Conservation (phyloP, 2,113 vertebrate genomes). For the Cochlearius cochlearius region DNA sequence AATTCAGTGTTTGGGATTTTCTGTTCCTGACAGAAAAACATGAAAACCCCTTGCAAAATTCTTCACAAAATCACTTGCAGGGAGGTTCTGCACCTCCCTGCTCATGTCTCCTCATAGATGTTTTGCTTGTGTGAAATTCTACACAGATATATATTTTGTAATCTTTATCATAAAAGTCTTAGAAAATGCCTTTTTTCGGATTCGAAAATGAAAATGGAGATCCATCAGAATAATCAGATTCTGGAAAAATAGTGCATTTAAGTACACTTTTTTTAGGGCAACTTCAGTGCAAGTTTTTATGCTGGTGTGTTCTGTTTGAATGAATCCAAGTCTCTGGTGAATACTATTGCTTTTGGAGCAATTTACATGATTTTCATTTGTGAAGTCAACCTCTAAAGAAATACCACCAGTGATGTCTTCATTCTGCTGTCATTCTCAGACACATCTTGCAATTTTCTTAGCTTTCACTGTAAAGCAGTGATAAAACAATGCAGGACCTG, state of each 20-base stretch:
- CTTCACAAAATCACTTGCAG: neutral
- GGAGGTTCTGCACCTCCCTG: neutral
- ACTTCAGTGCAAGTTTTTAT: neutral
- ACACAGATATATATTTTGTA: neutral
- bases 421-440: neutral
- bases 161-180: neutral
- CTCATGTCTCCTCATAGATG: neutral
- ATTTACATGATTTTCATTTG: constrained; percentile 6
- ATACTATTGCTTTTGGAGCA: neutral
- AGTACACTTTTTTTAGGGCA: neutral
- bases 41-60: neutral
- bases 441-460: neutral
- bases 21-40: neutral
- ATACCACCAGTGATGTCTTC: neutral
- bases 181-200: neutral
- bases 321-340: neutral
- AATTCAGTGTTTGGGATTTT: neutral
- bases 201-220: neutral
- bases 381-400: neutral
- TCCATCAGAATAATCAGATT: neutral
- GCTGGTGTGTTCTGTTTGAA: neutral
- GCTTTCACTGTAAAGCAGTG: neutral
- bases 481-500: neutral
- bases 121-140: neutral
- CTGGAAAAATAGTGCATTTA: neutral